Evolutionary conservation across 2,113 vertebrate species (phyloP).

Genomic region (Trogon melanurus): DNA sequence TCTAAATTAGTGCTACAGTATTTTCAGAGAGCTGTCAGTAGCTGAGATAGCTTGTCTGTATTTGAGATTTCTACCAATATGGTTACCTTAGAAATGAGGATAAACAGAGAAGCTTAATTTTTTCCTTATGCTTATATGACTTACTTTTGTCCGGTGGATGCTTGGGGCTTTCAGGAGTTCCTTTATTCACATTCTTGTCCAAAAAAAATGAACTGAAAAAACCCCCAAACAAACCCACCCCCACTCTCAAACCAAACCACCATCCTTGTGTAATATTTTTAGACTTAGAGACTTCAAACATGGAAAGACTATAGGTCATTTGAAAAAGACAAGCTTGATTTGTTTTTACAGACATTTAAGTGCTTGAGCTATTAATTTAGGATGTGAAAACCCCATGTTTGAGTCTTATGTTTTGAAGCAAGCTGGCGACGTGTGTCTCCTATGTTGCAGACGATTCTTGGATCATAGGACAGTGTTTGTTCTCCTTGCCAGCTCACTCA

Average conservation of each 20-base stretch:
- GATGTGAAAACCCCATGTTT: neutral
- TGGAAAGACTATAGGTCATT: neutral
- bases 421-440: neutral
- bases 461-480: neutral
- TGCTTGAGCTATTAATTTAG: neutral
- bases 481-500: neutral
- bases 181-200: neutral
- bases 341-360: neutral
- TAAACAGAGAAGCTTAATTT: neutral
- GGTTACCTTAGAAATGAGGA: neutral
- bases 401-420: neutral
- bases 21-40: neutral
- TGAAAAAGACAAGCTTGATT: neutral
- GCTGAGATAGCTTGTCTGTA: neutral
- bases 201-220: neutral
- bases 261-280: neutral
- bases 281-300: neutral
- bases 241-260: neutral
- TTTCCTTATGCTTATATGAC: neutral
- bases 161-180: neutral
- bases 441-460: neutral
- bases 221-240: accelerated
- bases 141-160: neutral
- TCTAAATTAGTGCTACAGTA: neutral
- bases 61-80: neutral